Base-by-base conservation (phyloP, 2,888 invertebrate species). In the Ctena decussata region DNA sequence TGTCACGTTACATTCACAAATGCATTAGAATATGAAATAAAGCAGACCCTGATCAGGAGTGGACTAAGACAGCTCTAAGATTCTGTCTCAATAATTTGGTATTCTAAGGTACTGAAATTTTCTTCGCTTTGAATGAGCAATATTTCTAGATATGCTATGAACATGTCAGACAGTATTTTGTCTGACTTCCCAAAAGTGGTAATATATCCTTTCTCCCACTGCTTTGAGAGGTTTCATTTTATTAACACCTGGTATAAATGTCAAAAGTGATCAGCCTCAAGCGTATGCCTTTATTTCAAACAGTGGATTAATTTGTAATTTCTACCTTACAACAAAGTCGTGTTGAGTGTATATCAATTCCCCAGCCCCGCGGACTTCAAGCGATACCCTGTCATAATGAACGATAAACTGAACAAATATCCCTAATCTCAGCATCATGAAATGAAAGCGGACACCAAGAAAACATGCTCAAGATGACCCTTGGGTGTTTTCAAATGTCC, bases 391-490 rank as follows among this genome's bases (percentile, higher is more conserved):
- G 65, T 65, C 65, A 65, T 65, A 35, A 65, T 32, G 65, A 35
- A 35, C 21, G 18, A 35, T 65, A 65, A 65, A 65, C 6, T 21
- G 65, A 65, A 65, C 24, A 24, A 35, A 65, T 12, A 65, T 35
- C 30, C 32, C 11, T 65, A 65, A 32, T 32, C 30, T 18, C 35
- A 30, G 35, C 32, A 65, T 65, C 65, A 18, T 35, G 65, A 65
- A 65, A 65, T 35, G 35, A 35, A 65, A 65, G 3, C 21, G 12
- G 24, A 65, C 32, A 1, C 65, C 18, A 30, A 18, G 12, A 11
- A 32, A 65, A 65, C 65, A 65, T 65, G 65, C 24, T 65, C 65
- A 65, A 18, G 65, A 35, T 65, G 65, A 65, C 65, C 65, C 35
- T 27, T 15, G 27, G 21, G 65, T 1, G 65, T 18, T 65, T 35